Base-by-base conservation (phyloP, 2,888 invertebrate genomes). In the Elysia crispata region DNA sequence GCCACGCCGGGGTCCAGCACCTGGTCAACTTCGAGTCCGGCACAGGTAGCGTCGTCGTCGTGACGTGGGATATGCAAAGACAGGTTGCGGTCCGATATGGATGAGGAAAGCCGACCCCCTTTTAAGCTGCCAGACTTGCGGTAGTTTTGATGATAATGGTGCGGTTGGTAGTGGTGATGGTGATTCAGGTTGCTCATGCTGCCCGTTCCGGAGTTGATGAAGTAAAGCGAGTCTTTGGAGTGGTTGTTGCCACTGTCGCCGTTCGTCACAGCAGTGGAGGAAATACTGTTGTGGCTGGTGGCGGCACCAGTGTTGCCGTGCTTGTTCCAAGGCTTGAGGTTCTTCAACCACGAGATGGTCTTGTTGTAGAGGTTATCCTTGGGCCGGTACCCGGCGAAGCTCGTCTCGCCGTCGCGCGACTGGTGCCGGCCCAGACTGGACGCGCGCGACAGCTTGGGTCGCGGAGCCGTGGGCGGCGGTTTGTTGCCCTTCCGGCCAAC, bases 351-450 rank as follows among this genome's bases (percentile, higher is more conserved):
- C 31, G 85, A 85, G 69, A 85, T 62, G 1, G 85, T 85, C 66
- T 81, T 84, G 80, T 80, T 83, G 78, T 84, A 84, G 54, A 85
- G 74, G 60, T 78, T 82, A 72, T 82, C 81, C 54, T 85, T 85
- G 76, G 66, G 75, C 62, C 74, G 64, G 60, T 79, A 80, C 31
- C 74, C 78, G 31, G 72, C 76, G 57, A 70, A 62, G 41, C 60
- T 62, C 41, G 41, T 41, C 41, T 41, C 41, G 41, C 41, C 41
- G 57, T 76, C 77, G 54, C 18, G 73, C 50, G 25, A 66, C 25
- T 23, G 18, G 50, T 41, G 54, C 28, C 1, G 15, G 15, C 25
- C 72, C 50, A 66, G 66, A 41, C n/a, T 57, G 70, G 30, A 23
- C 33, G 60, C 25, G 50, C 50, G 50, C 23, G n/a, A n/a, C 6